Percentiles rank a stretch among this genome's conserved stretches.
Conservation (phyloP, 2,113 vertebrate genomes). For the Phrynocephalus versicolor region DNA sequence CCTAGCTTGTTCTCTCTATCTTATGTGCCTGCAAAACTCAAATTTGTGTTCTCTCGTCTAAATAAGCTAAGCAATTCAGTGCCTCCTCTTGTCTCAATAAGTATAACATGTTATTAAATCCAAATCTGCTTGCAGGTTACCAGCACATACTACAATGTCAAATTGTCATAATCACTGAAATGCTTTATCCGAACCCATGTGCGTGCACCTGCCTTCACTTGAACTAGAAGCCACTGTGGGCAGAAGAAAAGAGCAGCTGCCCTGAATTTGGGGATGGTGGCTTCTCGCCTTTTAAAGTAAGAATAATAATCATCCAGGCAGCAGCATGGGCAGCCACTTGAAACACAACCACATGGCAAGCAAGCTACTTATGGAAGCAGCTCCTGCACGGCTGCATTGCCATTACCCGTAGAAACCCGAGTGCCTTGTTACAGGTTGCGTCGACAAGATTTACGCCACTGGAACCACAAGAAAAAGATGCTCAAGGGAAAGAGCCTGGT, state of each 20-base stretch:
- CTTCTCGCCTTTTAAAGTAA: not conserved
- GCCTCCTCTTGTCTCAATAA: not conserved
- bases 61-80: too few species aligned
- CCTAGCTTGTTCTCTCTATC: too few species aligned
- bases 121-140: not conserved
- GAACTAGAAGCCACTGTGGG: not conserved
- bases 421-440: not conserved
- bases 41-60: not conserved
- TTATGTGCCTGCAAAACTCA: not conserved
- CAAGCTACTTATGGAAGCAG: not conserved
- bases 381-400: not conserved
- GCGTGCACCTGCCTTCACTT: constrained; percentile 1
- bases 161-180: not conserved
- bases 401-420: not conserved
- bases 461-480: not conserved
- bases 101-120: not conserved
- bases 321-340: not conserved
- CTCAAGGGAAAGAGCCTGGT: too few species aligned
- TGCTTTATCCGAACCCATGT: not conserved
- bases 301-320: not conserved
- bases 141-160: not conserved
- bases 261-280: not conserved
- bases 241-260: constrained; percentile 8
- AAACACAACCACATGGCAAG: not conserved
- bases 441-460: not conserved